phyloP scores from a whole-genome alignment of 2,113 vertebrate species.

The Cygnus atratus region DNA sequence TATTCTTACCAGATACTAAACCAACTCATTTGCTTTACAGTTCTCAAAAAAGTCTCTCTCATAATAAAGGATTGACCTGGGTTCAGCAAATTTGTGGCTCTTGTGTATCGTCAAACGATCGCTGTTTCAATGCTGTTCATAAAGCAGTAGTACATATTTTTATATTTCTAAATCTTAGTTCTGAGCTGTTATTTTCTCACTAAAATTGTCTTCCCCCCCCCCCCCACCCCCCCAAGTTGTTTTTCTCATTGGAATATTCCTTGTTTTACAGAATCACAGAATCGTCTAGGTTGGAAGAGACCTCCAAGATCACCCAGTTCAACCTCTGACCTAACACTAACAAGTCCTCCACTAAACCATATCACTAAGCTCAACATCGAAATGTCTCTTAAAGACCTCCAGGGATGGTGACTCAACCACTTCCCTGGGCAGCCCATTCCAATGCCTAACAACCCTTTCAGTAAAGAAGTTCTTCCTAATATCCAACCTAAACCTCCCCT shows the following conservation, averaged over 20 bases:
- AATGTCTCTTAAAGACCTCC: too few relatives aligned
- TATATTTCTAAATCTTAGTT: not conserved
- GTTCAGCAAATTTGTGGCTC: slow-evolving; percentile 36
- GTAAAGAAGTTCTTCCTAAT: too few relatives aligned
- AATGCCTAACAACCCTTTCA: too few relatives aligned
- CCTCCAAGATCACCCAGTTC: too few relatives aligned
- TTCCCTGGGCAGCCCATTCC: too few relatives aligned
- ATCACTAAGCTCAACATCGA: too few relatives aligned
- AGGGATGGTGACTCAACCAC: too few relatives aligned
- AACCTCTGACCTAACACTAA: too few relatives aligned
- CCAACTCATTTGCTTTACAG: slow-evolving; percentile 47
- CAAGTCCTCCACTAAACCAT: too few relatives aligned
- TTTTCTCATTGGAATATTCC: not conserved
- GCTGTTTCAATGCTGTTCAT: slow-evolving; percentile 36
- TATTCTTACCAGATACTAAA: slow-evolving; percentile 61
- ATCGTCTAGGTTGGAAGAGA: too few relatives aligned
- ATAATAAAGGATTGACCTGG: slow-evolving; percentile 31
- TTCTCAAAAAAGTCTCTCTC: slow-evolving; percentile 42
- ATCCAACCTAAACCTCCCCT: too few relatives aligned
- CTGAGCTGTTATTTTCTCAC: not conserved
- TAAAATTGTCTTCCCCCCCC: not conserved
- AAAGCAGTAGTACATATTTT: not conserved
- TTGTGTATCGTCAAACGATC: not conserved
- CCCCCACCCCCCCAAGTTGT: not conserved
- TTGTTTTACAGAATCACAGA: not conserved